A percentile compares a stretch with the other conserved stretches of the same genome.
Conservation (phyloP, 2,797 vertebrate genomes). For the Sebastes nivosus region DNA sequence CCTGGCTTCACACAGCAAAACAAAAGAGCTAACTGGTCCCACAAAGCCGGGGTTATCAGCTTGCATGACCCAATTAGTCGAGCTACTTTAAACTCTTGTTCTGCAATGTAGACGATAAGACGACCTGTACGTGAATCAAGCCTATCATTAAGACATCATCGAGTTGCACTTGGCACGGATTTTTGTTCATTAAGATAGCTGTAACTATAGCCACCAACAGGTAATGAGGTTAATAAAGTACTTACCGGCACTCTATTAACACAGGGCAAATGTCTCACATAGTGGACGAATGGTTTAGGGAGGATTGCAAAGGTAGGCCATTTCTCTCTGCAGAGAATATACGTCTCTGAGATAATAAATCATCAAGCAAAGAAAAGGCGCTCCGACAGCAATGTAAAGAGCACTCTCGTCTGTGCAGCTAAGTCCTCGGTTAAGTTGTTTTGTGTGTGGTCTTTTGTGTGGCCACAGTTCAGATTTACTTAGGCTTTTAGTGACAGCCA, state of each 20-base stretch:
- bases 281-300: neutral
- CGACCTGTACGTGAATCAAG: neutral
- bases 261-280: constrained; percentile 2
- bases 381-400: constrained; percentile 9
- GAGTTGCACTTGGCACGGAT: neutral
- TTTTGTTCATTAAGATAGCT: neutral
- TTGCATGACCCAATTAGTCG: neutral
- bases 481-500: neutral
- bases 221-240: neutral
- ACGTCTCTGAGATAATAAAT: constrained; percentile 60
- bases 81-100: neutral
- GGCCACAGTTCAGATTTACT: neutral
- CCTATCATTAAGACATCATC: neutral
- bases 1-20: neutral
- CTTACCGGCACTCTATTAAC: neutral
- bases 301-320: constrained; percentile 39
- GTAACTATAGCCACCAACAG: neutral
- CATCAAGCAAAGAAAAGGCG: constrained; percentile 10
- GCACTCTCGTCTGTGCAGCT: neutral
- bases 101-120: neutral
- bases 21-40: neutral
- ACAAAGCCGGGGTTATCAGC: neutral
- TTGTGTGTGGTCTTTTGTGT: constrained; percentile 8
- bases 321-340: constrained; percentile 23
- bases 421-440: neutral